Base-by-base conservation (phyloP, 1,140 invertebrate species). In the Potamilus streckersoni region DNA sequence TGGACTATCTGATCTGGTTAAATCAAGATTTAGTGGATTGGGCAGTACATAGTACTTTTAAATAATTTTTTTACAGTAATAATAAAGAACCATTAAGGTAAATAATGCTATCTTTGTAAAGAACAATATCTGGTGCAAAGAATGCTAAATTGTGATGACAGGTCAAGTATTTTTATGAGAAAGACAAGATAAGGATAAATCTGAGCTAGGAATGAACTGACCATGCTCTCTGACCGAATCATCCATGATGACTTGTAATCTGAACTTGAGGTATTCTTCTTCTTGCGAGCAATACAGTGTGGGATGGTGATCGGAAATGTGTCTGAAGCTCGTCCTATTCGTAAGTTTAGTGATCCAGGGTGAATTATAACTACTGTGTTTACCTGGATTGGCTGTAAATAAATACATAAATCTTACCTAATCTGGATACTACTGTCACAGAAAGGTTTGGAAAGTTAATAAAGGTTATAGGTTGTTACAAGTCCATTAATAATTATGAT, bases 321-420 rank as follows among this genome's bases (percentile, higher is more conserved):
- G 90, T 98, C 96, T 1, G 95, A 96, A 13, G 96, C 96, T 86
- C 95, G 90, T 4, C 96, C 96, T 84, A 98, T 96, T 67, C 96
- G 90, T 19, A 98, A 91, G 86, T 96, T 94, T 66, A 95, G 92
- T 0, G 97, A 98, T 14, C 97, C 97, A 69, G 97, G 96, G 88
- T 98, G 96, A 66, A 98, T 96, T n/a, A 98, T 94, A 62, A 98
- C 94, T 56, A 96, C 84, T 49, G 88, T 84, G 57, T 82, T 80
- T 58, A 85, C 83, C 71, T 87, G 88, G 17, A 88, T 80, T 15
- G 86, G 83, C 81, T 89, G 73, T 27, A 82, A 78, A 69, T 64
- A 63, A 49, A 49, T 49, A 49, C 6, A 49, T 11, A 49, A 49
- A 49, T 8, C 38, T 49, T 49, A 6, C 38, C 38, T 49, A 11